Conservation (phyloP, 2,797 vertebrate genomes). For the Sparidentex hasta region DNA sequence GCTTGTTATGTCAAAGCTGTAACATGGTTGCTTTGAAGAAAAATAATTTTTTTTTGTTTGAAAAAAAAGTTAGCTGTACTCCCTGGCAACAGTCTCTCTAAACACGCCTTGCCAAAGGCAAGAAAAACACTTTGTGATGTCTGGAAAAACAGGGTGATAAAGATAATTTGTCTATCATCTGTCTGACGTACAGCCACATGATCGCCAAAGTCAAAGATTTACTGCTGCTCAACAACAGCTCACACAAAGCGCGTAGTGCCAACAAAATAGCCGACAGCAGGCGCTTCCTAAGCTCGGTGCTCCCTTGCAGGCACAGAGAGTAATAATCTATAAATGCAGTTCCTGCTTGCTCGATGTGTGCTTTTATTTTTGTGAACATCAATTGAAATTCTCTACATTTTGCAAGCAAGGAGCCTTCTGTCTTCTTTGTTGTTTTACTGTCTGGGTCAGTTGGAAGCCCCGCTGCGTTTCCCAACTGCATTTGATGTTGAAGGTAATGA, state of each 20-base stretch:
- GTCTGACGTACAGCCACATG: neutral
- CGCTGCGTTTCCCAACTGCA: neutral
- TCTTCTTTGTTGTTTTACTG: conserved; percentile 8
- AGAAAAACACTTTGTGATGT: no score
- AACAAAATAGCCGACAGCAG: conserved; percentile 3
- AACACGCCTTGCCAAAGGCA: neutral
- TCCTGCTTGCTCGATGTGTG: neutral
- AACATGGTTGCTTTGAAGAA: neutral
- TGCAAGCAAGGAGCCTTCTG: neutral
- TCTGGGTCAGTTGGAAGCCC: conserved; percentile 7
- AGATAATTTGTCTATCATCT: conserved; percentile 9
- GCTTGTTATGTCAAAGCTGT: neutral
- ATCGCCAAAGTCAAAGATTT: conserved; percentile 9
- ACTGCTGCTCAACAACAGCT: neutral
- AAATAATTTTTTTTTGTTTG: neutral
- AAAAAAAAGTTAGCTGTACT: neutral
- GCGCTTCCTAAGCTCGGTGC: conserved; percentile 1
- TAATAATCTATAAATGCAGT: neutral
- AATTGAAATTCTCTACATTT: neutral
- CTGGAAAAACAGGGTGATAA: neutral
- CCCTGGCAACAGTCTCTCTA: neutral
- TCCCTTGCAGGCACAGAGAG: neutral
- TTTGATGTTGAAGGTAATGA: conserved; percentile 32
- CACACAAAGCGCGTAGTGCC: neutral
- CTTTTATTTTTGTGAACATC: conserved; percentile 5